A percentile compares a stretch with the other conserved stretches of the same genome.
Conservation (phyloP, 2,888 invertebrate species). For the Drosophila mulleri region DNA sequence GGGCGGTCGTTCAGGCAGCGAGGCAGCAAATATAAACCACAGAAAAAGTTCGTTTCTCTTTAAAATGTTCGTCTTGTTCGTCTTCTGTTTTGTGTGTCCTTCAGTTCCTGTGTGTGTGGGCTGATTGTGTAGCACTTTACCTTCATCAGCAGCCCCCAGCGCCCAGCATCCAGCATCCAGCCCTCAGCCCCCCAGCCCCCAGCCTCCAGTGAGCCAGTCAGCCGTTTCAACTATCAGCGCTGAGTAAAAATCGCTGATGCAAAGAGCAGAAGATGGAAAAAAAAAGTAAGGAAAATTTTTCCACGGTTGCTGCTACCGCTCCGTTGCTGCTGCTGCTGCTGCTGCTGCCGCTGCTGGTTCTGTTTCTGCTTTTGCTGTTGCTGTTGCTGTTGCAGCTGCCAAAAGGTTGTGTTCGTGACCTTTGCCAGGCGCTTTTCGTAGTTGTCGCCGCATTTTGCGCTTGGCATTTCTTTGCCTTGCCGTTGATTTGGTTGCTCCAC, state of each 20-base stretch:
- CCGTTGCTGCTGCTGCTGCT: slow-evolving; percentile 19
- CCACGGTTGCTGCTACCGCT: slow-evolving; percentile 29
- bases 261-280: slow-evolving; percentile 33
- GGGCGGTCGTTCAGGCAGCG: slow-evolving; percentile 9
- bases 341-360: slow-evolving; percentile 21
- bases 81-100: slow-evolving; percentile 42
- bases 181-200: slow-evolving; percentile 22
- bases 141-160: slow-evolving; percentile 54
- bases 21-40: slow-evolving; percentile 46
- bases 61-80: slow-evolving; percentile 38
- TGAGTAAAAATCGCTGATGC: slow-evolving; percentile 78
- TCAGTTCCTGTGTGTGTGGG: slow-evolving; percentile 13
- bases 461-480: slow-evolving; percentile 67
- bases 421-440: slow-evolving; percentile 68
- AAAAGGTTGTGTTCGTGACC: slow-evolving; percentile 80
- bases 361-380: slow-evolving; percentile 18
- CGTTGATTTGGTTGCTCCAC: slow-evolving; percentile 67
- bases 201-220: slow-evolving; percentile 52
- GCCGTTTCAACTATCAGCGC: slow-evolving; percentile 69
- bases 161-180: not conserved
- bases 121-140: slow-evolving; percentile 44
- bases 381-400: slow-evolving; percentile 58
- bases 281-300: slow-evolving; percentile 49
- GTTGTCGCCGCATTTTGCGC: slow-evolving; percentile 68
- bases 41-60: slow-evolving; percentile 36